phyloP scores from a whole-genome alignment of 1,140 invertebrate genomes.

The Ceratoteleas bidentatus region DNA sequence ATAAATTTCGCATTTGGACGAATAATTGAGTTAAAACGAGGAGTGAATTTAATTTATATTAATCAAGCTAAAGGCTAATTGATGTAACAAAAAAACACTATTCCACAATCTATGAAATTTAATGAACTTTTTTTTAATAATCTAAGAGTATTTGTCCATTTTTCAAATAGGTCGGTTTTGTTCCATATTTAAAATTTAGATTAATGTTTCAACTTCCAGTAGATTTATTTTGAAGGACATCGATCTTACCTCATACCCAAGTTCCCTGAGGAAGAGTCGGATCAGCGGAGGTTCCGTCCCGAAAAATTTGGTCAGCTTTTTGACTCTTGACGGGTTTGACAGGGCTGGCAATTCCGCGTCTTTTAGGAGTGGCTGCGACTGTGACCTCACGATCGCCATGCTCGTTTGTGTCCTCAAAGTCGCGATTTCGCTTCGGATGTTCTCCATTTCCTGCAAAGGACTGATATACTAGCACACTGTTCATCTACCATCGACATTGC shows the following conservation, averaged over 20 bases:
- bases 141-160: too few species aligned
- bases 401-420: slow-evolving; percentile 87
- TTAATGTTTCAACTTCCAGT: slow-evolving; percentile 12
- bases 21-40: too few species aligned
- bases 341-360: slow-evolving; percentile 85
- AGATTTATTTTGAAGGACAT: slow-evolving; percentile 14
- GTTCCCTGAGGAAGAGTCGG: slow-evolving; percentile 93
- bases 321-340: slow-evolving; percentile 91
- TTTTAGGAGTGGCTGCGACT: slow-evolving; percentile 80
- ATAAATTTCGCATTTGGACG: too few species aligned
- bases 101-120: too few species aligned
- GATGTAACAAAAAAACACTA: too few species aligned
- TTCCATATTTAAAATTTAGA: neutral
- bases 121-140: too few species aligned
- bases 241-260: slow-evolving; percentile 93
- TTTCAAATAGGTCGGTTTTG: too few species aligned
- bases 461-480: slow-evolving; percentile 66
- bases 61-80: too few species aligned
- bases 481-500: slow-evolving; percentile 45
- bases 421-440: slow-evolving; percentile 90
- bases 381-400: slow-evolving; percentile 83
- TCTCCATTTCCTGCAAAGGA: slow-evolving; percentile 90
- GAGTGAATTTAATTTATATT: too few species aligned
- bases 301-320: slow-evolving; percentile 94
- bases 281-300: slow-evolving; percentile 95